Percentiles rank a stretch among this genome's conserved stretches.
Evolutionary conservation across 2,113 vertebrate species (phyloP).

Genomic region (Istiophorus platypterus): DNA sequence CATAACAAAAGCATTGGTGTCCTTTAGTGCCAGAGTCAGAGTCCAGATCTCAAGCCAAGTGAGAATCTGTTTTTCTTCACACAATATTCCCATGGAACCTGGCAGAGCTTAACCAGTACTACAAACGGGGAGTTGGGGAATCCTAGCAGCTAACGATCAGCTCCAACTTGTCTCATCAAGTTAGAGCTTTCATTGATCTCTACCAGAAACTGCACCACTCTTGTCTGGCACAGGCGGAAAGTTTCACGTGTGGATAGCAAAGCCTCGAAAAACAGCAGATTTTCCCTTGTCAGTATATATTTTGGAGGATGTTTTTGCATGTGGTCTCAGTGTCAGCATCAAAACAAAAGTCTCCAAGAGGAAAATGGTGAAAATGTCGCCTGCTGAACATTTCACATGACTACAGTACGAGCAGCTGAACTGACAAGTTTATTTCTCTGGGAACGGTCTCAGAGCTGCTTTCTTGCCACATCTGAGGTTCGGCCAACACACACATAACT

Average conservation of each 20-base stretch:
- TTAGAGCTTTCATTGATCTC: background rate
- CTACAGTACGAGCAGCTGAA: slow-evolving; percentile 6
- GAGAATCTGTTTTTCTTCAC: background rate
- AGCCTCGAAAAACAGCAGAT: background rate
- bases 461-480: background rate
- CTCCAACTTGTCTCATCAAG: background rate
- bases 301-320: background rate
- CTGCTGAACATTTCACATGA: slow-evolving; percentile 35
- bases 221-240: background rate
- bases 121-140: background rate
- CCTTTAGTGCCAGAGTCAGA: background rate
- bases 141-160: background rate
- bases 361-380: slow-evolving; percentile 14
- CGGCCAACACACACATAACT: background rate
- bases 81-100: background rate
- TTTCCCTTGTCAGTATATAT: too few relatives aligned
- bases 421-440: background rate
- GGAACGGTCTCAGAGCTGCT: background rate
- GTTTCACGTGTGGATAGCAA: slow-evolving; percentile 1
- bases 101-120: background rate
- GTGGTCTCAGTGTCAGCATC: background rate
- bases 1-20: too few relatives aligned
- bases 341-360: background rate
- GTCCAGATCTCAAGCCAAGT: background rate
- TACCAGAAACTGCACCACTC: background rate